A percentile compares a stretch with the other conserved stretches of the same genome.
phyloP scores from a whole-genome alignment of 2,797 vertebrate species.

The Selene dorsalis region DNA sequence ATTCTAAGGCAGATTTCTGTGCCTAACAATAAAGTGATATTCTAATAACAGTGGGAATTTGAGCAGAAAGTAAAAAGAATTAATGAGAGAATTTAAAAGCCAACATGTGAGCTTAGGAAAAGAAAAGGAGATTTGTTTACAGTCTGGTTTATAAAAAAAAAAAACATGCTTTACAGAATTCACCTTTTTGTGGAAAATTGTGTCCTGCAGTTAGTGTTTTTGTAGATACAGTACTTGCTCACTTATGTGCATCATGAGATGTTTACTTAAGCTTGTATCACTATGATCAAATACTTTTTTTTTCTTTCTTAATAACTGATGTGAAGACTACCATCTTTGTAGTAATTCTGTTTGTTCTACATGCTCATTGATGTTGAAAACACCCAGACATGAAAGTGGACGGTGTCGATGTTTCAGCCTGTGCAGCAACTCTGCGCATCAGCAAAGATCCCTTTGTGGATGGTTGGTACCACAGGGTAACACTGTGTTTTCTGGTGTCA shows the following conservation, averaged over 20 bases:
- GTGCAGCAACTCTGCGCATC: conserved; percentile 24
- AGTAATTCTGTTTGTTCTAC: conserved; percentile 15
- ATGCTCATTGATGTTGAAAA: conserved; percentile 33
- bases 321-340: conserved; percentile 36
- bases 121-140: background rate
- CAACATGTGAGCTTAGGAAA: background rate
- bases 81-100: background rate
- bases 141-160: conserved; percentile 14
- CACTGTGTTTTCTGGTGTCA: conserved; percentile 46
- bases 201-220: conserved; percentile 37
- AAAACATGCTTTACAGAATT: conserved; percentile 17
- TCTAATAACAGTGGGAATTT: background rate
- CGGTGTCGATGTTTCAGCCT: conserved; percentile 14
- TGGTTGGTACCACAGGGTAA: conserved; percentile 18
- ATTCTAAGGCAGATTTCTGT: background rate
- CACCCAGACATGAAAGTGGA: conserved; percentile 42
- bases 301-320: conserved; percentile 23
- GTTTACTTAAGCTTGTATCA: conserved; percentile 40
- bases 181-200: conserved; percentile 11
- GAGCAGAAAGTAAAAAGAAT: too few species aligned
- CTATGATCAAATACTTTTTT: conserved; percentile 27
- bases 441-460: conserved; percentile 22
- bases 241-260: conserved; percentile 34
- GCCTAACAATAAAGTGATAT: background rate
- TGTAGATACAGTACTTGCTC: conserved; percentile 20